Base-by-base conservation (phyloP, 2,797 vertebrate species). In the Neoniphon sammara region DNA sequence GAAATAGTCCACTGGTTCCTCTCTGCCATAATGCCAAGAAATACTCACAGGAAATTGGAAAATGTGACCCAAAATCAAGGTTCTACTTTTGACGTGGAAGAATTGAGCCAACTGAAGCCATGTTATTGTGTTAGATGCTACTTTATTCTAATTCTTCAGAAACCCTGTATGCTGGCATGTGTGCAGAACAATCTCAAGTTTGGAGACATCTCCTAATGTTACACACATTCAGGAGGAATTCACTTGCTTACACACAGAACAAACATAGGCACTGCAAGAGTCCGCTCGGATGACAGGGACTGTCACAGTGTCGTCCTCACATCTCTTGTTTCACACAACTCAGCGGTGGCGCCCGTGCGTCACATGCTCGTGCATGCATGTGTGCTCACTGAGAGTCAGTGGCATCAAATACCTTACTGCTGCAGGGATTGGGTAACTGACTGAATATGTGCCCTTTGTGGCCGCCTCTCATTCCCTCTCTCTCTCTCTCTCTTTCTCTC, bases 381-480 rank as follows among this genome's bases (percentile, higher is more conserved):
- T 25, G 15, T 42, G 18, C 20, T 39, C 11, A 42, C 36, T n/a
- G 31, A n/a, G n/a, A 30, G 23, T 49, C 46, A 21, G 49, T 52
- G 25, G 34, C 25, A 57, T 31, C 55, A 31, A 57, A 57, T n/a
- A 15, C 64, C 39, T 30, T 20, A 52, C 17, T 61, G 34, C 20
- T 61, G 20, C 49, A n/a, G 49, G 17, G 10, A 20, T 17, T 57
- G 17, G 15, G 2, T 11, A 50, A 30, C 5, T 36, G 55, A 0
- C 15, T 9, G 1, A 3, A 14, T 1, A 14, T 39, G 9, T 39
- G 11, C 18, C 61, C 7, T 50, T 30, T 53, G 18, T 31, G 20
- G 23, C 15, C 62, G 15, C 61, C 15, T 46, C 46, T 68, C 15
- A 77, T 12, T 73, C 44, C 73, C n/a, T 75, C 6, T 11, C 39